Evolutionary conservation across 1,140 invertebrate genomes (phyloP).

Genomic region (Metaphire vulgaris): DNA sequence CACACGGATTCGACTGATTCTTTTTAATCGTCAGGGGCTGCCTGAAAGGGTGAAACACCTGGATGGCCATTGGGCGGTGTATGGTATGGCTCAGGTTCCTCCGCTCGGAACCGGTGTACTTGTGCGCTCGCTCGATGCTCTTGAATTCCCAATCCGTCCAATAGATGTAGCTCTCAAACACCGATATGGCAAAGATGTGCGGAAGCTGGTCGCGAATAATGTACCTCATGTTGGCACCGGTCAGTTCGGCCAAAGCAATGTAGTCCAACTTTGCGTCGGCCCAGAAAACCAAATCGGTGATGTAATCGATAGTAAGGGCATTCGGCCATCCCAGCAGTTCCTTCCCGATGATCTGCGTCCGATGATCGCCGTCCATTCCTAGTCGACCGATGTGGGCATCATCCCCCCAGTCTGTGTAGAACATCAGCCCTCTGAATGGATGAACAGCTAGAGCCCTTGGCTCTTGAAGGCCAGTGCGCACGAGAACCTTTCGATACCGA

Average conservation of each 20-base stretch:
- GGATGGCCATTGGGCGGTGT: slow-evolving; percentile 84
- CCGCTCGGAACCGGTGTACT: slow-evolving; percentile 86
- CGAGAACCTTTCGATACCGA: slow-evolving; percentile 70
- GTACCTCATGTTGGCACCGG: slow-evolving; percentile 37
- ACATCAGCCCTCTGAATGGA: slow-evolving; percentile 67
- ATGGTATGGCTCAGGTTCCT: slow-evolving; percentile 78
- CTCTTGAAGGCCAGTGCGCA: slow-evolving; percentile 62
- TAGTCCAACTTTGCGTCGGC: slow-evolving; percentile 89
- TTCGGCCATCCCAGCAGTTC: slow-evolving; percentile 82
- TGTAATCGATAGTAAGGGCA: slow-evolving; percentile 89
- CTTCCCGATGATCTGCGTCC: slow-evolving; percentile 80
- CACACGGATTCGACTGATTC: slow-evolving; percentile 54
- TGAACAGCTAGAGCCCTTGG: slow-evolving; percentile 90
- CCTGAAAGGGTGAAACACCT: slow-evolving; percentile 59
- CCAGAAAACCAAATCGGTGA: slow-evolving; percentile 94
- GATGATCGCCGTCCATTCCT: slow-evolving; percentile 86
- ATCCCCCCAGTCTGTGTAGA: slow-evolving; percentile 99
- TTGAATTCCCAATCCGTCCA: slow-evolving; percentile 87
- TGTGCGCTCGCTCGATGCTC: slow-evolving; percentile 88
- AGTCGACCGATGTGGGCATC: slow-evolving; percentile 90
- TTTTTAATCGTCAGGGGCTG: slow-evolving; percentile 56
- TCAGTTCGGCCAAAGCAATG: slow-evolving; percentile 66
- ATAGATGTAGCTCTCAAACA: slow-evolving; percentile 85
- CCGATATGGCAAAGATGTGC: slow-evolving; percentile 91
- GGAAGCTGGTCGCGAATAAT: slow-evolving; percentile 56